A percentile compares a stretch with the other conserved stretches of the same genome.
phyloP scores from a whole-genome alignment of 1,140 invertebrate genomes.

The Tetranychus cinnabarinus region DNA sequence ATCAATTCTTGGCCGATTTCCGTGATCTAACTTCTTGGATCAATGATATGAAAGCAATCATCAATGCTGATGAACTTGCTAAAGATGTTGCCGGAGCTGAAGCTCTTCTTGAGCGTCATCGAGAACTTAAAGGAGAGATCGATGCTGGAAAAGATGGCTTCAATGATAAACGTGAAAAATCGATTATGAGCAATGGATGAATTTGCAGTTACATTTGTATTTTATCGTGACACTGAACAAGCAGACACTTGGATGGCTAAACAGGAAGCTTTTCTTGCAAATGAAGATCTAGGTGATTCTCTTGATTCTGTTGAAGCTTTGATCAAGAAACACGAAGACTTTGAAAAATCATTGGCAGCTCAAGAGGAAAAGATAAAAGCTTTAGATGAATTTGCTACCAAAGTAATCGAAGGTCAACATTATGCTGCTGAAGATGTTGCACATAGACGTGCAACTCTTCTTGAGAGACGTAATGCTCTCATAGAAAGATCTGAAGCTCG shows the following conservation, averaged over 20 bases:
- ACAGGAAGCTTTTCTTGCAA: conserved; percentile 52
- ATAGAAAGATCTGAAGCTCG: conserved; percentile 66
- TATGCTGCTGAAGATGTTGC: conserved; percentile 95
- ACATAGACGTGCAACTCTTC: conserved; percentile 77
- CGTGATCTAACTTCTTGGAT: conserved; percentile 93
- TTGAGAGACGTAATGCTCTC: conserved; percentile 74
- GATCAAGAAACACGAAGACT: conserved; percentile 99
- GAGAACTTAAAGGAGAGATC: conserved; percentile 95
- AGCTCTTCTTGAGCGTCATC: conserved; percentile 79
- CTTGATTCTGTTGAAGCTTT: conserved; percentile 94
- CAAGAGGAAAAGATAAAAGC: conserved; percentile 88
- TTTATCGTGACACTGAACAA: conserved; percentile 85
- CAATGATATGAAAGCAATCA: conserved; percentile 87
- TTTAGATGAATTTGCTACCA: conserved; percentile 90
- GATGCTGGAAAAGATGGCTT: conserved; percentile 93
- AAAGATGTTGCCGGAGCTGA: conserved; percentile 97
- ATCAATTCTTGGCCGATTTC: conserved; percentile 89
- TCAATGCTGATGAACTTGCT: conserved; percentile 87
- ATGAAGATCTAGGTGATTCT: conserved; percentile 86
- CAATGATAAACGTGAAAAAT: conserved; percentile 50
- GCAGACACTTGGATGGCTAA: conserved; percentile 84
- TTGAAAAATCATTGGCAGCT: conserved; percentile 78
- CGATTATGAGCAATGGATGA: conserved; percentile 97
- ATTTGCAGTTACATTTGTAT: conserved; percentile 53
- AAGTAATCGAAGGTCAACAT: conserved; percentile 82